Evolutionary conservation across 2,888 invertebrate genomes (phyloP).

Genomic region (Eupsilia transversa): DNA sequence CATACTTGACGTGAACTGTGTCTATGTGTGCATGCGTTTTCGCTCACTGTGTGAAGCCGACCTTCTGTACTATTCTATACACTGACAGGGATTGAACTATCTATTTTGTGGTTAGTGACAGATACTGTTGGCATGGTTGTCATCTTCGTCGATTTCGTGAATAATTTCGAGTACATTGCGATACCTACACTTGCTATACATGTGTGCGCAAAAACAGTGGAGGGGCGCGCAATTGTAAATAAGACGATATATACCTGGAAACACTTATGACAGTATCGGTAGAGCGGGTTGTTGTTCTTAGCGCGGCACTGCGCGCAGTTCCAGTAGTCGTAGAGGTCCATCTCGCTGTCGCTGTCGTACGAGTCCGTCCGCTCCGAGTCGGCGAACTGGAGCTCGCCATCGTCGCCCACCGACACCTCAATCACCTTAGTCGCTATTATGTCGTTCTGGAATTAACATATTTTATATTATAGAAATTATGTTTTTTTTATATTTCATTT

Average conservation of each 20-base stretch:
- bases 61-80: neutral
- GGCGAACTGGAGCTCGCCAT: slow-evolving; percentile 83
- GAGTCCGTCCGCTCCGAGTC: slow-evolving; percentile 85
- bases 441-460: slow-evolving; percentile 79
- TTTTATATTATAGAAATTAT: neutral
- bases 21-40: neutral
- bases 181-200: neutral
- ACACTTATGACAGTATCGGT: slow-evolving; percentile 93
- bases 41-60: neutral
- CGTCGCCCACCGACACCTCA: slow-evolving; percentile 81
- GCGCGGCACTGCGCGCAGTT: slow-evolving; percentile 92
- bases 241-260: slow-evolving; percentile 89
- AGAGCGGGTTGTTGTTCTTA: slow-evolving; percentile 91
- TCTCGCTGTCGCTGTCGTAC: slow-evolving; percentile 86
- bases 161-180: no score
- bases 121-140: neutral
- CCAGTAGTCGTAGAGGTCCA: slow-evolving; percentile 91
- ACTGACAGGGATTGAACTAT: neutral
- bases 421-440: slow-evolving; percentile 85
- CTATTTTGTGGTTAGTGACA: neutral
- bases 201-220: neutral
- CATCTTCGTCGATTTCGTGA: neutral
- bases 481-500: no score
- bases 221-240: neutral
- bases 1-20: neutral